Evolutionary conservation across 2,888 invertebrate genomes (phyloP).

Genomic region (Cheilosia soror): DNA sequence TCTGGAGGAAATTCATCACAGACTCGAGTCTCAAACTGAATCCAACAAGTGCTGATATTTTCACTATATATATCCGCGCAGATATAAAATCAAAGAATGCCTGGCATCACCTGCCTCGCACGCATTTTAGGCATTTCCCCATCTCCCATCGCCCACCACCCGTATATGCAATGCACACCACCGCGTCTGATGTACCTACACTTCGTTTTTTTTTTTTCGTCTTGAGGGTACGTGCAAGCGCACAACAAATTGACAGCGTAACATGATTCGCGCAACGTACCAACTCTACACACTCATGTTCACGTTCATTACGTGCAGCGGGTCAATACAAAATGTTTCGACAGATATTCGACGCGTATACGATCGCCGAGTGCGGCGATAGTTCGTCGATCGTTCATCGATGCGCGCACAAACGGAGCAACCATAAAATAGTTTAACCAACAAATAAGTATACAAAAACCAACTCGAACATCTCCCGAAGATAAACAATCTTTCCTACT

Average conservation of each 20-base stretch:
- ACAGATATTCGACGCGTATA: slow-evolving; percentile 73
- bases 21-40: too few relatives aligned
- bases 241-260: slow-evolving; percentile 75
- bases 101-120: slow-evolving; percentile 58
- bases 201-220: slow-evolving; percentile 14
- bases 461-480: slow-evolving; percentile 65
- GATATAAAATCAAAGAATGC: not conserved
- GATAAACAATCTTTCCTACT: slow-evolving; percentile 72
- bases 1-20: too few relatives aligned
- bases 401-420: slow-evolving; percentile 52
- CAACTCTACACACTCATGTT: slow-evolving; percentile 70
- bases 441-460: slow-evolving; percentile 19
- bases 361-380: slow-evolving; percentile 22
- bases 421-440: slow-evolving; percentile 63
- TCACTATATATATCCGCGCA: not conserved
- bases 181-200: not conserved
- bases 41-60: not conserved
- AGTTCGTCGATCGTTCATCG: slow-evolving; percentile 11
- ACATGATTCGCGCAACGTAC: slow-evolving; percentile 73
- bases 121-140: slow-evolving; percentile 63
- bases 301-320: slow-evolving; percentile 75
- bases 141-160: too few relatives aligned
- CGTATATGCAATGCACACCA: slow-evolving; percentile 18
- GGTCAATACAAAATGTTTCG: slow-evolving; percentile 74
- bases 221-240: slow-evolving; percentile 68